Evolutionary conservation across 2,797 vertebrate species (phyloP).

Genomic region (Caiman crocodilus): DNA sequence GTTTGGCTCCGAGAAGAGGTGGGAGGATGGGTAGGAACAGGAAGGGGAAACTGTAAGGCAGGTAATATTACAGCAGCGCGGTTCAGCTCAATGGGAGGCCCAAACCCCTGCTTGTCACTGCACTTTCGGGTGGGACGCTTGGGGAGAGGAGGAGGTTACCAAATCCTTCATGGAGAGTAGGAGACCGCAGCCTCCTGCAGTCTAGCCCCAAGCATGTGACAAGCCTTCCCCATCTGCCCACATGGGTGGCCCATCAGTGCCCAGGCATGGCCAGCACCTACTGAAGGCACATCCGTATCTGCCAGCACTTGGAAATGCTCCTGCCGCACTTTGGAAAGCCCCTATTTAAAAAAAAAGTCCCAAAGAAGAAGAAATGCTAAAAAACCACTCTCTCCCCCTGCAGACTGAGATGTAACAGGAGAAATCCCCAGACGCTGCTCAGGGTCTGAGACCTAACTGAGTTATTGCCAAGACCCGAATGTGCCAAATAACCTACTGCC

Average conservation of each 20-base stretch:
- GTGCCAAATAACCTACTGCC: too few relatives aligned
- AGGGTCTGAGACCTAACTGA: too few relatives aligned
- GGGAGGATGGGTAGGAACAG: not conserved
- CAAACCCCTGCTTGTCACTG: not conserved
- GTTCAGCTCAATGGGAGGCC: not conserved
- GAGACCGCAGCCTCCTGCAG: fast-evolving
- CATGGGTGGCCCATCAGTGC: fast-evolving
- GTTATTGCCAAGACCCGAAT: too few relatives aligned
- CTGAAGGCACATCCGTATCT: not conserved
- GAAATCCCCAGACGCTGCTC: too few relatives aligned
- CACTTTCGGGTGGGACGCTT: not conserved
- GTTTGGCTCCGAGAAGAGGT: not conserved
- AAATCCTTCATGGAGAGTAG: too few relatives aligned
- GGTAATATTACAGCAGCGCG: not conserved
- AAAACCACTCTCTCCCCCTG: too few relatives aligned
- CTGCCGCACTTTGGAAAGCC: not conserved
- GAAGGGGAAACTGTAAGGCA: not conserved
- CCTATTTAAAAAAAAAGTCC: not conserved
- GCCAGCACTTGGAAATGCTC: fast-evolving
- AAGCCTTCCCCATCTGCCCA: not conserved
- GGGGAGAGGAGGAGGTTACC: not conserved
- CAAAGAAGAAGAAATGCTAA: not conserved
- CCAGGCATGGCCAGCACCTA: not conserved
- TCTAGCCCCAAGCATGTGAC: fast-evolving
- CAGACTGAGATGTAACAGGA: too few relatives aligned